Base-by-base conservation (phyloP, 53 echinoderm and acorn worm species). In the Apostichopus leukothele region DNA sequence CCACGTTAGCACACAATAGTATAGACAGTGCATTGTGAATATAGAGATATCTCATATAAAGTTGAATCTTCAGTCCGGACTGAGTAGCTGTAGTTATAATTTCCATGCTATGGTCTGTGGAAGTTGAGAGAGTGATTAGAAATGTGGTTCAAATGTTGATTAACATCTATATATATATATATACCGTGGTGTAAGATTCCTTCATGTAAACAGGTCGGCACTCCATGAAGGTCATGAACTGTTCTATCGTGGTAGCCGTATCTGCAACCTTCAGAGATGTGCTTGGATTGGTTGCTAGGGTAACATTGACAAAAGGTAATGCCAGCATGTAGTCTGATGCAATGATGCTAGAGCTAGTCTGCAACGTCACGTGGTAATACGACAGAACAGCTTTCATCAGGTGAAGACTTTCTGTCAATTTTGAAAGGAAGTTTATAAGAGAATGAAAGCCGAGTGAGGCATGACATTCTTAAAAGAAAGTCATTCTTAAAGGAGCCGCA, bases 371-470 rank as follows among this genome's bases (percentile, higher is more conserved):
- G 75, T 97, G 97, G 67, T 97, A 91, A 81, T 92, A 97, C 83
- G 97, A 97, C 13, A 97, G 83, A 8, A 95, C 88, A 6, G 97
- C 92, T 87, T 97, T 97, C 97, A 97, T 95, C 7, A 93, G 91
- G 84, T 95, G 95, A 57, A 57, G 57, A 57, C 57, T 57, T 57
- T 57, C 10, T 57, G 57, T 57, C 8, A 57, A 7, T 57, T 9
- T 9, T 57, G 10, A 57, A 57, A 57, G 10, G 9, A 57, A 10
- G 10, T 57, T 57, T 39, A 39, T 39, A 39, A 39, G 39, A 39
- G 3, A 39, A 0, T 39, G 39, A 39, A 39, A 39, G 39, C n/a
- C n/a, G n/a, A 39, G 3, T 39, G 39, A 39, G 39, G 39, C 3
- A 39, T 39, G 39, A 39, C 39, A 39, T 39, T 39, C 39, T 39